A percentile compares a stretch with the other conserved stretches of the same genome.
Evolutionary conservation across 2,113 vertebrate species (phyloP).

Genomic region (Tragelaphus buxtoni): DNA sequence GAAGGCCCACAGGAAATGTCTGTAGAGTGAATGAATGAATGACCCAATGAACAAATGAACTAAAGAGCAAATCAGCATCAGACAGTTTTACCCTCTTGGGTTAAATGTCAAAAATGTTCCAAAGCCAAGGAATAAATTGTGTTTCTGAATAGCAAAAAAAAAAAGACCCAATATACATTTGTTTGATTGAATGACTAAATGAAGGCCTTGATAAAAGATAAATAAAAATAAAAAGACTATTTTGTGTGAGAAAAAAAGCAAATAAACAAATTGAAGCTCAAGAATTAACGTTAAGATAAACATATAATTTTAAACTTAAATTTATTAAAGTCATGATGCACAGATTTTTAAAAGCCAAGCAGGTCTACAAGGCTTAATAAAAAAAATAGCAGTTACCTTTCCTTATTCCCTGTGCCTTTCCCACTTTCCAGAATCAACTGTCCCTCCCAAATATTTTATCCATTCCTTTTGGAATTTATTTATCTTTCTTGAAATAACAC

Average conservation of each 20-base stretch:
- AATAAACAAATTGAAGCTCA: neutral
- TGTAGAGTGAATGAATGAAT: neutral
- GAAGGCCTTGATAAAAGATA: neutral
- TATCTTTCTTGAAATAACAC: neutral
- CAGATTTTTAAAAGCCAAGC: neutral
- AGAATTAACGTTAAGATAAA: neutral
- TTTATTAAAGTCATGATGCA: neutral
- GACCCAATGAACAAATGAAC: accelerated
- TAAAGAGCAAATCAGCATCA: neutral
- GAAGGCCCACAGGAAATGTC: neutral
- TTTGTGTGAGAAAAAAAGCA: neutral
- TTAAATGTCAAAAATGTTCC: neutral
- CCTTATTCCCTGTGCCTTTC: accelerated
- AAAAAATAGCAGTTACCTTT: neutral
- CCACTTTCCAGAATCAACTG: neutral
- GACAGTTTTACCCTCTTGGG: neutral
- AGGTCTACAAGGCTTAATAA: neutral
- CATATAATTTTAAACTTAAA: neutral
- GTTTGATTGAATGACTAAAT: neutral
- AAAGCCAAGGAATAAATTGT: neutral
- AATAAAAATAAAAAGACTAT: neutral
- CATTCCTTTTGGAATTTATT: neutral
- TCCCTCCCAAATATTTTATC: neutral
- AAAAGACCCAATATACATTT: neutral
- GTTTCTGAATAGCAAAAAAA: neutral